phyloP scores from a whole-genome alignment of 1,140 invertebrate species.

The Protaetia brevitarsis region DNA sequence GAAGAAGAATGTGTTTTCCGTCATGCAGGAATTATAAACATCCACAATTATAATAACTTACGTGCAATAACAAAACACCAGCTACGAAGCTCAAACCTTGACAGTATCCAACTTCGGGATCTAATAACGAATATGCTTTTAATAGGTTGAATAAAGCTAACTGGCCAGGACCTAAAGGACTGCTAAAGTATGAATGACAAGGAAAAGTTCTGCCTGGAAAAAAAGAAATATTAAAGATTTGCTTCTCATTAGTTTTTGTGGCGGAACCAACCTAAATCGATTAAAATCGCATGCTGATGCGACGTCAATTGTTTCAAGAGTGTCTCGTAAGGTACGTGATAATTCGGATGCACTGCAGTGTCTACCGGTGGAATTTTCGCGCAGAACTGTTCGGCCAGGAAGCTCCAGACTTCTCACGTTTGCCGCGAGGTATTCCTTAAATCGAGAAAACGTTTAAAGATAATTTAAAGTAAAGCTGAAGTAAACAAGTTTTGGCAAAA shows the following conservation, averaged over 20 bases:
- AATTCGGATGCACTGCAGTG: constrained; percentile 65
- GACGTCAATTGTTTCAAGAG: constrained; percentile 85
- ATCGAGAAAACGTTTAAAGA: too few species aligned
- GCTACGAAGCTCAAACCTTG: constrained; percentile 95
- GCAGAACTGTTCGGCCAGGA: constrained; percentile 78
- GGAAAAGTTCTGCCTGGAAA: constrained; percentile 97
- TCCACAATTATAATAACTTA: constrained; percentile 54
- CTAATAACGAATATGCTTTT: constrained; percentile 92
- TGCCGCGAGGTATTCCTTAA: constrained; percentile 79
- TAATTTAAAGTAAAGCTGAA: not conserved
- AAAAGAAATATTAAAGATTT: too few species aligned
- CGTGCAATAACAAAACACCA: constrained; percentile 88
- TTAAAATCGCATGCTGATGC: constrained; percentile 92
- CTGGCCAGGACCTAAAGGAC: constrained; percentile 84
- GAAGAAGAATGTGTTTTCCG: constrained; percentile 39
- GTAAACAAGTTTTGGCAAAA: too few species aligned
- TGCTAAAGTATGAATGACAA: constrained; percentile 86
- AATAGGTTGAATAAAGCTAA: constrained; percentile 90
- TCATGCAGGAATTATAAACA: not conserved
- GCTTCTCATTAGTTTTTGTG: too few species aligned
- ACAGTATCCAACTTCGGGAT: constrained; percentile 93
- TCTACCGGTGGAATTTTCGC: constrained; percentile 69
- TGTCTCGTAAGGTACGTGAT: constrained; percentile 74
- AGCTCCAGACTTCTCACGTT: constrained; percentile 91
- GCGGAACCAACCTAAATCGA: constrained; percentile 83